These are phyloP conservation scores for Trinorchestia longiramus DNA, from an alignment of 1,140 invertebrate species.

Conservation along the genomic window DNA sequence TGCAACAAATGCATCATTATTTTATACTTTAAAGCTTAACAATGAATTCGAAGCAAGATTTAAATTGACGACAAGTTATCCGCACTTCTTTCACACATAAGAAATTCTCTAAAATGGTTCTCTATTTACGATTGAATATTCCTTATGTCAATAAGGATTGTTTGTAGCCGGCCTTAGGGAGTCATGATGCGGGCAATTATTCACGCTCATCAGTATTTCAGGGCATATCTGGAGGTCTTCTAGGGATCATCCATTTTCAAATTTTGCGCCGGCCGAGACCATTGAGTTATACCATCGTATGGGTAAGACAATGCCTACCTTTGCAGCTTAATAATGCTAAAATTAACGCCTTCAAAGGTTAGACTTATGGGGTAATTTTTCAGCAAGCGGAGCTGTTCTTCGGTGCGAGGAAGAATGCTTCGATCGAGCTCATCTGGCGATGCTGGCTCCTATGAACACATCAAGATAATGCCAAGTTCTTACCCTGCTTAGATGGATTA, in stretches of 20 bases:
- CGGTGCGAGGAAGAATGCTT: neutral
- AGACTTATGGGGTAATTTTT: slow-evolving; percentile 49
- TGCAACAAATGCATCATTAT: neutral
- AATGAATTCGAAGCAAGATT: neutral
- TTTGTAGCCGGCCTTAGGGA: neutral
- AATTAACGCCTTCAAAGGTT: slow-evolving; percentile 36
- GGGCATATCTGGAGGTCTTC: neutral
- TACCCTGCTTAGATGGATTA: slow-evolving; percentile 40
- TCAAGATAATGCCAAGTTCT: slow-evolving; percentile 48
- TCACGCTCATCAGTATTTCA: neutral
- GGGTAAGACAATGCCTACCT: slow-evolving; percentile 3
- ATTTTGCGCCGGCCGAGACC: neutral
- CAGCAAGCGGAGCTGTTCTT: neutral
- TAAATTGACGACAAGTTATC: neutral
- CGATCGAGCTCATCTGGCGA: neutral
- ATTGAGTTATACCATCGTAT: slow-evolving; percentile 9
- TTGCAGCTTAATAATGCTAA: neutral
- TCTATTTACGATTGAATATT: neutral
- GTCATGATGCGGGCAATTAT: neutral
- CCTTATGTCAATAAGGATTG: neutral
- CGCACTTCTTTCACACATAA: neutral
- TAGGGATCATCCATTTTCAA: neutral
- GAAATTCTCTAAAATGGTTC: neutral
- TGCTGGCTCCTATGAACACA: neutral
- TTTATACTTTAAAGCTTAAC: neutral